Conservation (phyloP, 2,113 vertebrate genomes). For the Scalopus aquaticus region DNA sequence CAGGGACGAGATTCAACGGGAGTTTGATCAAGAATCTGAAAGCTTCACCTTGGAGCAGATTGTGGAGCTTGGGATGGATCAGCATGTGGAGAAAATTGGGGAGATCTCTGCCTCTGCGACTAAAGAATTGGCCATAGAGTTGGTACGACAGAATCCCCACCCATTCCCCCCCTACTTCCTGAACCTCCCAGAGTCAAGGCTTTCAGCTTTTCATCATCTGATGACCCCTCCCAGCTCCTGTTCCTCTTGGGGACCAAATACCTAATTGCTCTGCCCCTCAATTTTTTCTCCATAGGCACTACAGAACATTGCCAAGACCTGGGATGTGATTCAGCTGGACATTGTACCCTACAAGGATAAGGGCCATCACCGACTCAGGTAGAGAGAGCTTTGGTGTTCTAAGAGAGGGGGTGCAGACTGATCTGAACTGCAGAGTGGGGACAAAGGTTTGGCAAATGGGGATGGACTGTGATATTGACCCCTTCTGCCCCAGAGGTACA, state of each 20-base stretch:
- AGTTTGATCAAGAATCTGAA: slow-evolving; percentile 86
- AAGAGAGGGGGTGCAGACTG: background rate
- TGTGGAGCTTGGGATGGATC: slow-evolving; percentile 87
- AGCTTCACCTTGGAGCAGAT: slow-evolving; percentile 92
- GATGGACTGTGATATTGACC: background rate
- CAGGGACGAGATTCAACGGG: slow-evolving; percentile 84
- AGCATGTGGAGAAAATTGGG: slow-evolving; percentile 86
- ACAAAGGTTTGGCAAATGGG: background rate
- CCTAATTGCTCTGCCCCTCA: background rate
- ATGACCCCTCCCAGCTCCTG: background rate
- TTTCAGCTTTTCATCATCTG: background rate
- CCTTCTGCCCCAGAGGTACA: slow-evolving; percentile 83
- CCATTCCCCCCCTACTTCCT: accelerated
- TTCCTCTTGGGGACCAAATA: background rate
- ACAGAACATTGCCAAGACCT: slow-evolving; percentile 83
- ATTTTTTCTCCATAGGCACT: slow-evolving; percentile 77
- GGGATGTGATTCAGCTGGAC: slow-evolving; percentile 82
- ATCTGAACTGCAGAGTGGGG: background rate
- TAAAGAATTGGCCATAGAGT: slow-evolving; percentile 92
- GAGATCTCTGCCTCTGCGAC: slow-evolving; percentile 90
- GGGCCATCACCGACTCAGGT: slow-evolving; percentile 86
- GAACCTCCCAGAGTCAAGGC: background rate
- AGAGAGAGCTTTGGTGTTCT: background rate
- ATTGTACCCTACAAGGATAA: slow-evolving; percentile 86
- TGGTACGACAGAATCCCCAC: slow-evolving; percentile 80